Evolutionary conservation across 2,113 vertebrate species (phyloP).

Genomic region (Psittacus erithacus): DNA sequence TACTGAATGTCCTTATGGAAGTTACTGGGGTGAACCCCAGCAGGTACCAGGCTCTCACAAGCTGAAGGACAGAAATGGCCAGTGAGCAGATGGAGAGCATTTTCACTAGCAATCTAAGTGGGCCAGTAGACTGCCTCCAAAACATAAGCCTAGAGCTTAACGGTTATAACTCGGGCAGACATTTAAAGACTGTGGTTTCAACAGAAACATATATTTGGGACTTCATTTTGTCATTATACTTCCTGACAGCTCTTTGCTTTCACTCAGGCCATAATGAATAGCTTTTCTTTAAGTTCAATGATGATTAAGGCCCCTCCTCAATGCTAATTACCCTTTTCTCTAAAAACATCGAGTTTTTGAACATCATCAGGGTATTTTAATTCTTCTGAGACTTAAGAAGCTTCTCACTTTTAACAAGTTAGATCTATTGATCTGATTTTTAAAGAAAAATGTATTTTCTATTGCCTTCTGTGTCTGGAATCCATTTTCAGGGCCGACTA

Average conservation of each 20-base stretch:
- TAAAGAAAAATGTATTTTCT: neutral
- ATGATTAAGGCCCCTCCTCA: neutral
- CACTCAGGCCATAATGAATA: neutral
- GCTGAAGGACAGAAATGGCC: neutral
- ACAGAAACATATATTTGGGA: neutral
- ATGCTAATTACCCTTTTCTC: neutral
- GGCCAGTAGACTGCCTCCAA: neutral
- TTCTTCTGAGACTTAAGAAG: neutral
- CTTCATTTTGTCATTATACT: neutral
- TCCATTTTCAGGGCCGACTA: neutral
- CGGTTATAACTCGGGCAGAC: neutral
- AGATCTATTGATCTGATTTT: neutral
- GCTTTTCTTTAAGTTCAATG: neutral
- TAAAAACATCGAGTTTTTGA: neutral
- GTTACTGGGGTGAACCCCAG: neutral
- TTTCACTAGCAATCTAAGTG: neutral
- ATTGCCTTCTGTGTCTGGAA: neutral
- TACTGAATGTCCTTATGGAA: neutral
- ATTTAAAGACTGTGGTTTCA: neutral
- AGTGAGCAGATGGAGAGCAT: neutral
- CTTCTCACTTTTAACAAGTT: neutral
- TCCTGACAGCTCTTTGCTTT: neutral
- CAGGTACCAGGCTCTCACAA: neutral
- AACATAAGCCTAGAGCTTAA: neutral
- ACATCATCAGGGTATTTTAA: neutral